Base-by-base conservation (phyloP, 23 tunicate genomes). In the Styela clava region DNA sequence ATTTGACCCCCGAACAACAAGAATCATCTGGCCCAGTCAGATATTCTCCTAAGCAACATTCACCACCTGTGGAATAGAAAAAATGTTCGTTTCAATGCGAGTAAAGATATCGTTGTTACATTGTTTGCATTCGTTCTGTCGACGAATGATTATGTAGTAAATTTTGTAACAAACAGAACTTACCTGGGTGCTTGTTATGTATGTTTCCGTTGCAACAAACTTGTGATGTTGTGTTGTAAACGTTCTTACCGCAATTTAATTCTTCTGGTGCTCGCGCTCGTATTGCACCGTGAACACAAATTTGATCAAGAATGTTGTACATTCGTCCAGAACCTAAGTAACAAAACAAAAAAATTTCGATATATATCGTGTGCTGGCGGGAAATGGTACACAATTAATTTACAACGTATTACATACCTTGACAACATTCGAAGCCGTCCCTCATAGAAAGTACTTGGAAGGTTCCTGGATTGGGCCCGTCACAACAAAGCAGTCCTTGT, bases 11-110 rank as follows among this genome's bases (percentile, higher is more conserved):
- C 12, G 24, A 30, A 33, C 78, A 69, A 35, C 85, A 82, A 36
- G 64, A 32, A 2, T 22, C 31, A 32, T n/a, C 24, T 9, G 23
- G 36, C 31, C 69, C 85, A 0, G 65, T 70, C 16, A 82, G 62
- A 32, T 82, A 82, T 23, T 56, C 34, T 22, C 64, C 78, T 18
- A 34, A 37, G 78, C 85, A 82, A 26, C 85, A 82, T n/a, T 69
- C 68, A 68, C 85, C 85, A 44, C 62, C 65, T 69, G 7, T 18
- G 34, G 24, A 33, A 62, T 24, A 32, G n/a, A 1, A 74, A 34
- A 21, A 34, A 31, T 26, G 33, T 31, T 62, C 25, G 82, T n/a
- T n/a, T n/a, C n/a, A n/a, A n/a, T n/a, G n/a, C n/a, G n/a, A n/a
- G n/a, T n/a, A n/a, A n/a, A n/a, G n/a, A n/a, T n/a, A n/a, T n/a